Percentiles rank a stretch among this genome's conserved stretches.
Evolutionary conservation across 1,140 invertebrate genomes (phyloP).

Genomic region (Drosophila albomicans): DNA sequence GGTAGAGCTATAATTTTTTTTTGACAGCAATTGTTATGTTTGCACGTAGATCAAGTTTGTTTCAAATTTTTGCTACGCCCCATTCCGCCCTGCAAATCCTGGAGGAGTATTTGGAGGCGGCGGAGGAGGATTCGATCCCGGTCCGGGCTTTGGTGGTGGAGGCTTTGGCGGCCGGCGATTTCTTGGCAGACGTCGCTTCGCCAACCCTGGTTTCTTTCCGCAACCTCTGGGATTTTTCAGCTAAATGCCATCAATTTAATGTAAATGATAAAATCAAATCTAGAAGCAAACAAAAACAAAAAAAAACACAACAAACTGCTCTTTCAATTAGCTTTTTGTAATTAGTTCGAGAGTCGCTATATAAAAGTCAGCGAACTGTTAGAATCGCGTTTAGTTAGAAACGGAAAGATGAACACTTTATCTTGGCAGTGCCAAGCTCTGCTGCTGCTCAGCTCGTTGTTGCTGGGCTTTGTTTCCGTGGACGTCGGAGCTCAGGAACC

Average conservation of each 20-base stretch:
- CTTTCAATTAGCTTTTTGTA: background rate
- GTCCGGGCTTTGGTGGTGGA: slow-evolving; percentile 24
- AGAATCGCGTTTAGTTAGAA: too few relatives aligned
- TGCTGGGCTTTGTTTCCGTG: too few relatives aligned
- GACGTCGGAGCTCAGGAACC: too few relatives aligned
- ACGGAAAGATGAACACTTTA: too few relatives aligned
- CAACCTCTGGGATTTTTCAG: slow-evolving; percentile 56
- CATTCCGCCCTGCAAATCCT: background rate
- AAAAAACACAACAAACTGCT: background rate
- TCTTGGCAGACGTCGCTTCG: slow-evolving; percentile 7
- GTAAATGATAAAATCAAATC: background rate
- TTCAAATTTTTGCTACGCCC: too few relatives aligned
- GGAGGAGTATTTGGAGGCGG: slow-evolving; percentile 24
- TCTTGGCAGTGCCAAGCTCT: too few relatives aligned
- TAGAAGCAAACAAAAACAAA: background rate
- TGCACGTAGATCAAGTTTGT: too few relatives aligned
- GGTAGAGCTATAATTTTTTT: too few relatives aligned
- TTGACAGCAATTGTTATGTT: too few relatives aligned
- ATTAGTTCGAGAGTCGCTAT: background rate
- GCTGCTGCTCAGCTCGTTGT: too few relatives aligned
- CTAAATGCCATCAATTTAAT: slow-evolving; percentile 29
- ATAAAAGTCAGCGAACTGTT: too few relatives aligned
- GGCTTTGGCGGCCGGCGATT: slow-evolving; percentile 4
- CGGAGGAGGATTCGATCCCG: background rate
- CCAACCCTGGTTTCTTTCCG: slow-evolving; percentile 35